Percentiles rank a stretch among this genome's conserved stretches.
phyloP scores from a whole-genome alignment of 2,888 invertebrate species.

The Neoitamus cyanurus region DNA sequence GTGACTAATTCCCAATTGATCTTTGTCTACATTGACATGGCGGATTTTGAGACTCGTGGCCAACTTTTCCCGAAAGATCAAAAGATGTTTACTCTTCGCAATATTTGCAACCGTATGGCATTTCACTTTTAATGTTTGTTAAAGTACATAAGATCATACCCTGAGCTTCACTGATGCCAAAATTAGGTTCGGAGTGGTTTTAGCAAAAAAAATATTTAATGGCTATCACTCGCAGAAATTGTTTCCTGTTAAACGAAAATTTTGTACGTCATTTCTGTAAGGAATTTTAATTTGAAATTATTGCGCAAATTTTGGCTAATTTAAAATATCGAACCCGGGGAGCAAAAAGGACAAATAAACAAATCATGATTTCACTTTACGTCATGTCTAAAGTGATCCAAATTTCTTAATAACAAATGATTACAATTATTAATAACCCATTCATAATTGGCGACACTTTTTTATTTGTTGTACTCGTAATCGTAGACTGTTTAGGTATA shows the following conservation, averaged over 20 bases:
- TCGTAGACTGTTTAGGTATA: too few relatives aligned
- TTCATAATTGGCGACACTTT: background rate
- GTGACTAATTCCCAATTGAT: background rate
- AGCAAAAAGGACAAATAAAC: background rate
- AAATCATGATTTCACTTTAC: background rate
- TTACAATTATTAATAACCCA: background rate
- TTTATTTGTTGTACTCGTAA: background rate
- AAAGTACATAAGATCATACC: background rate
- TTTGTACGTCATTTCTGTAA: background rate
- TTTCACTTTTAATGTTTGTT: background rate
- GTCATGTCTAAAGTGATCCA: background rate
- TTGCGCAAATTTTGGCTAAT: background rate
- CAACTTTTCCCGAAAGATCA: background rate
- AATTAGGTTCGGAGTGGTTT: background rate
- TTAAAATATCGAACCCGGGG: background rate
- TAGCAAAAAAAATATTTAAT: background rate
- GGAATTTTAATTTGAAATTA: background rate
- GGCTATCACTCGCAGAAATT: background rate
- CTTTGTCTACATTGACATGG: background rate
- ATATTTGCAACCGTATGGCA: background rate
- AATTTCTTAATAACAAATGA: background rate
- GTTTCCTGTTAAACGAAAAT: background rate
- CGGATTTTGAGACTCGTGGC: background rate
- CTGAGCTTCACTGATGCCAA: background rate
- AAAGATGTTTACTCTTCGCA: background rate